Conservation (phyloP, 2,888 invertebrate genomes). For the Ctena decussata region DNA sequence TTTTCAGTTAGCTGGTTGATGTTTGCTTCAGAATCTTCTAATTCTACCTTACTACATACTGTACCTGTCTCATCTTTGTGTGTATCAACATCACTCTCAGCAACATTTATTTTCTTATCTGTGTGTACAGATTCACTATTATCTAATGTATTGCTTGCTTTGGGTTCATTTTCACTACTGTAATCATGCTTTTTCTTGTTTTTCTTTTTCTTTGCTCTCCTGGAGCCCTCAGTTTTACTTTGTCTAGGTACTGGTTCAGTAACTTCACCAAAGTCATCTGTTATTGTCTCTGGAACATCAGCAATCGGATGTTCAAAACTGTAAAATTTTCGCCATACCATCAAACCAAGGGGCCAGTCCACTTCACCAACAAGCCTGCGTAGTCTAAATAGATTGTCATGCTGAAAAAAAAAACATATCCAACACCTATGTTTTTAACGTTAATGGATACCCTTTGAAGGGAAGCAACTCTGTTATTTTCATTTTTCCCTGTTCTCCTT, state of each 20-base stretch:
- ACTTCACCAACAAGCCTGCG: conserved; percentile 78
- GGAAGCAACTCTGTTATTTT: no score
- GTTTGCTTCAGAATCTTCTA: not conserved
- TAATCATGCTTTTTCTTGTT: conserved; percentile 26
- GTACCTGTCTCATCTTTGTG: not conserved
- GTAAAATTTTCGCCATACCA: conserved; percentile 84
- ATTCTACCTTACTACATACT: not conserved
- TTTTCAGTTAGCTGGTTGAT: not conserved
- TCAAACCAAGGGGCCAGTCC: conserved; percentile 85
- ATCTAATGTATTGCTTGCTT: not conserved
- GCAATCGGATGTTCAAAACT: conserved; percentile 76
- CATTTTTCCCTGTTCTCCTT: no score
- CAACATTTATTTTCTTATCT: not conserved
- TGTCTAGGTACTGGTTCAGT: conserved; percentile 40
- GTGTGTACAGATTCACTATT: not conserved
- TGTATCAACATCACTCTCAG: not conserved
- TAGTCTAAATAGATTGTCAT: conserved; percentile 80
- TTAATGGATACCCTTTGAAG: no score
- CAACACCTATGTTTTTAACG: no score
- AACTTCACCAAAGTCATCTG: conserved; percentile 68
- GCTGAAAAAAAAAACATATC: no score
- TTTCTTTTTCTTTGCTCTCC: conserved; percentile 44
- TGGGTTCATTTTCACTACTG: not conserved
- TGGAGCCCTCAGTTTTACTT: conserved; percentile 38
- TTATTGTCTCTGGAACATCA: conserved; percentile 68